Percentiles rank a stretch among this genome's conserved stretches.
phyloP scores from a whole-genome alignment of 2,797 vertebrate genomes.

The Lithobates sylvaticus region DNA sequence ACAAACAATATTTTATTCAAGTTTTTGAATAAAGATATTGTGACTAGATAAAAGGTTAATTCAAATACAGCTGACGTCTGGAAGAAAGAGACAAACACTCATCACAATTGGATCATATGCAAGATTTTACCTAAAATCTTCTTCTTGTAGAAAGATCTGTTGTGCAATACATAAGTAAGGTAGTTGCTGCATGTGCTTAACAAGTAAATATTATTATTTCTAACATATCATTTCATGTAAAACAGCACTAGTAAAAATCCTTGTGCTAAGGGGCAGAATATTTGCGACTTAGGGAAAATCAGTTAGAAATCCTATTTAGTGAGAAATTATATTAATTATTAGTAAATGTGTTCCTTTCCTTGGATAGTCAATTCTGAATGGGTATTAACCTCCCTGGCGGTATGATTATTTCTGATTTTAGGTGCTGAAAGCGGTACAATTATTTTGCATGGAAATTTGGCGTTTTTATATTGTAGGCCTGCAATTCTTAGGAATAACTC shows the following conservation, averaged over 20 bases:
- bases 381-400: too few species aligned
- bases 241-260: not conserved
- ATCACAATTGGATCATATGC: conserved; percentile 69
- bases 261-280: not conserved
- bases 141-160: conserved; percentile 73
- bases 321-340: not conserved
- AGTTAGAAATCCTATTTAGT: not conserved
- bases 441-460: too few species aligned
- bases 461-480: too few species aligned
- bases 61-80: conserved; percentile 74
- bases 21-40: conserved; percentile 99
- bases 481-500: too few species aligned
- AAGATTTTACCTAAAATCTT: conserved; percentile 66
- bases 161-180: conserved; percentile 44
- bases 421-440: too few species aligned
- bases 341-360: not conserved
- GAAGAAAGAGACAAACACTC: conserved; percentile 72
- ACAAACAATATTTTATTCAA: conserved; percentile 99
- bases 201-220: not conserved
- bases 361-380: not conserved
- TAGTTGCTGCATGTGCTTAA: not conserved
- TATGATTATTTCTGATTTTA: too few species aligned
- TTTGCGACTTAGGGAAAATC: not conserved
- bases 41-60: conserved; percentile 79
- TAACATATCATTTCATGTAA: not conserved